Evolutionary conservation across 1,140 invertebrate species (phyloP).

Genomic region (Pogonognathellus flavescens): DNA sequence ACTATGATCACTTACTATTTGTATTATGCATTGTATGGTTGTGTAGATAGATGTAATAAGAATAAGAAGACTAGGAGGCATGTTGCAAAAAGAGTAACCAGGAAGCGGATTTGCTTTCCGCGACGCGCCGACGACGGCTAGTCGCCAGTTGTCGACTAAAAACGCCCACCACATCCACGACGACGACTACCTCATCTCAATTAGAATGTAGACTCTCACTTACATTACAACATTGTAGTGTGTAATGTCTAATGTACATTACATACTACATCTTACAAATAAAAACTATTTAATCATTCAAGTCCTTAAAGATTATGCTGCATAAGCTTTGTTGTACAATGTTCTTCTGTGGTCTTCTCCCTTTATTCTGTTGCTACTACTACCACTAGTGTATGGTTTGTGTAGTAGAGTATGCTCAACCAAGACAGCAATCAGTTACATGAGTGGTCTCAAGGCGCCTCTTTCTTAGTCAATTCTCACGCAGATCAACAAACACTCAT

Average conservation of each 20-base stretch:
- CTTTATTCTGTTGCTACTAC: neutral
- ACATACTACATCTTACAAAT: too few species aligned
- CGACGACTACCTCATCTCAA: constrained; percentile 44
- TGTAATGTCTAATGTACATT: too few species aligned
- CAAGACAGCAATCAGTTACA: neutral
- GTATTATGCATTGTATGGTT: neutral
- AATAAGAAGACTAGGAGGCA: constrained; percentile 40
- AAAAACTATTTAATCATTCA: too few species aligned
- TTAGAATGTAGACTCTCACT: constrained; percentile 10
- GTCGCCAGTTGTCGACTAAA: constrained; percentile 45
- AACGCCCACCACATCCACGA: constrained; percentile 47
- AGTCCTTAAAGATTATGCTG: too few species aligned
- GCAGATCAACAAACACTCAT: constrained; percentile 18
- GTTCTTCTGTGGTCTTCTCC: too few species aligned
- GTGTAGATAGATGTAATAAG: neutral
- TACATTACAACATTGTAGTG: neutral
- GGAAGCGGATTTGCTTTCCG: constrained; percentile 49
- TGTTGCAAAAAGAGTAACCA: constrained; percentile 48
- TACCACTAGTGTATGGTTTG: neutral
- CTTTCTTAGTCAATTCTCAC: constrained; percentile 42
- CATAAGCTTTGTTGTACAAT: too few species aligned
- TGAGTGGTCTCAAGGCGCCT: constrained; percentile 6
- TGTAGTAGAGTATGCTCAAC: neutral
- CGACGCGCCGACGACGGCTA: constrained; percentile 28
- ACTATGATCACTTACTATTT: neutral